phyloP scores from a whole-genome alignment of 2,888 invertebrate genomes.

The Phalangium opilio region DNA sequence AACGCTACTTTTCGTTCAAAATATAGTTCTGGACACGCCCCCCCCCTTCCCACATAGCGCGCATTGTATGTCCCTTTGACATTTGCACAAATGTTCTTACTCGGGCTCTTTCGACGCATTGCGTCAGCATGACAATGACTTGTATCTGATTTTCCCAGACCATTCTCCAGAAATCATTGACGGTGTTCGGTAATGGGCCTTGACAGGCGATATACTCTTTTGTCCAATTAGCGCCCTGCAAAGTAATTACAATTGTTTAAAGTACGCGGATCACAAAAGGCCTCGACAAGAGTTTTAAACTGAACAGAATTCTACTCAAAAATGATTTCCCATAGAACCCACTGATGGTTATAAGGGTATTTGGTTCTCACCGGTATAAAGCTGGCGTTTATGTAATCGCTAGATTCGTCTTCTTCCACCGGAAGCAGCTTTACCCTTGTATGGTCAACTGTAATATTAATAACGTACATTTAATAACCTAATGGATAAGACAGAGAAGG shows the following conservation, averaged over 20 bases:
- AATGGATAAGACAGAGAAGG: no score
- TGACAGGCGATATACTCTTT: constrained; percentile 58
- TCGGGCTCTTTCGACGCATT: constrained; percentile 48
- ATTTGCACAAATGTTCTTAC: constrained; percentile 37
- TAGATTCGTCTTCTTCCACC: constrained; percentile 39
- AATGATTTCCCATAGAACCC: no score
- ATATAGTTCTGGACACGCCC: no score
- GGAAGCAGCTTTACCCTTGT: constrained; percentile 45
- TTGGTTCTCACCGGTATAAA: constrained; percentile 47
- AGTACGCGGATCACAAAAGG: no score
- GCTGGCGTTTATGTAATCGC: constrained; percentile 60
- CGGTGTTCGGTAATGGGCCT: constrained; percentile 50
- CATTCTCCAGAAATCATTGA: constrained; percentile 60
- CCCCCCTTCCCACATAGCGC: no score
- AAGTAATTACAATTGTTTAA: background rate
- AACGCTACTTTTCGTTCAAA: no score
- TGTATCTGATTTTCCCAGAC: constrained; percentile 50
- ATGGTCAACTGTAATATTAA: constrained; percentile 42
- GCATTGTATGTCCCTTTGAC: no score
- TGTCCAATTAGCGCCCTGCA: constrained; percentile 44
- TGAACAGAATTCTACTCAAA: no score
- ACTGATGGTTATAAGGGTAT: no score
- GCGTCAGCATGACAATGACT: constrained; percentile 54
- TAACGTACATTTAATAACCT: no score
- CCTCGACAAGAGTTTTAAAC: no score